Conservation (phyloP, 1,140 invertebrate genomes). For the Drosophila miranda region DNA sequence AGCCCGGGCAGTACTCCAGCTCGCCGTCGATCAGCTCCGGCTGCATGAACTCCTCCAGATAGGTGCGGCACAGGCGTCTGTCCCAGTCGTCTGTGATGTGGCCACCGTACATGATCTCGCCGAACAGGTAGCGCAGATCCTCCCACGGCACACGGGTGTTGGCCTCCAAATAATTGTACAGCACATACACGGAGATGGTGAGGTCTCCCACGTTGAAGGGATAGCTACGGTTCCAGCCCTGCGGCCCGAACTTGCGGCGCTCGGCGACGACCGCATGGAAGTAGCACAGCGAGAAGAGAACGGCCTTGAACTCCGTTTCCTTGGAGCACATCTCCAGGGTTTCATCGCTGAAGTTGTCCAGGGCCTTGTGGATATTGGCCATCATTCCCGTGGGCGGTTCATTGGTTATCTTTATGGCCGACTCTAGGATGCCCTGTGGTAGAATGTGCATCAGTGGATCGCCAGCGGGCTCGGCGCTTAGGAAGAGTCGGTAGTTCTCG, state of each 20-base stretch:
- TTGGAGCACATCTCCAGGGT: constrained; percentile 96
- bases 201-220: constrained; percentile 93
- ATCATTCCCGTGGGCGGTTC: constrained; percentile 97
- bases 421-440: constrained; percentile 93
- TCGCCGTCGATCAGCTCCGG: constrained; percentile 94
- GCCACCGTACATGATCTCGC: constrained; percentile 98
- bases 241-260: constrained; percentile 95
- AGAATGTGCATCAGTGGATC: constrained; percentile 84
- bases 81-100: constrained; percentile 99
- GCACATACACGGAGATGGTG: constrained; percentile 95
- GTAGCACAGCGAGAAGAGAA: constrained; percentile 96
- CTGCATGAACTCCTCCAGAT: constrained; percentile 94
- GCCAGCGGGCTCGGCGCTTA: constrained; percentile 86
- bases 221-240: constrained; percentile 95
- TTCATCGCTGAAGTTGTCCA: constrained; percentile 97
- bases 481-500: constrained; percentile 86
- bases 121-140: constrained; percentile 95
- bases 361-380: constrained; percentile 95
- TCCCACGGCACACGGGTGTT: constrained; percentile 95
- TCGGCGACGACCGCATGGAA: constrained; percentile 98
- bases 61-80: constrained; percentile 92
- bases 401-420: constrained; percentile 97
- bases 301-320: constrained; percentile 96
- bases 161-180: constrained; percentile 96
- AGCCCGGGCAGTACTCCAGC: constrained; percentile 90